Percentiles rank a stretch among this genome's conserved stretches.
Conservation (phyloP, 2,888 invertebrate species). For the Callyntrura guangdongensis region DNA sequence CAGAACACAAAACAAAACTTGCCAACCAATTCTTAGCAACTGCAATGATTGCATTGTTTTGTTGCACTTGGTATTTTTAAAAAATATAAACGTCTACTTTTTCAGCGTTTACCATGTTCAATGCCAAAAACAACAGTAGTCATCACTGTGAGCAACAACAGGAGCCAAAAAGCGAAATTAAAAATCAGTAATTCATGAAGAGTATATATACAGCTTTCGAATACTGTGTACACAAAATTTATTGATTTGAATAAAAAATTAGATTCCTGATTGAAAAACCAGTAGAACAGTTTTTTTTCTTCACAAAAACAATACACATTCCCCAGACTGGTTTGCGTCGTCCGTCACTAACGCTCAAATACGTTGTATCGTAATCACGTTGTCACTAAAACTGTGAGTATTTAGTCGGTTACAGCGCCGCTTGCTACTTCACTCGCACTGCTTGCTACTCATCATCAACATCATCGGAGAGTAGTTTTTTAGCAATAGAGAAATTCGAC, state of each 20-base stretch:
- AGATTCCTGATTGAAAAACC: no score
- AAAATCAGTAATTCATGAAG: constrained; percentile 10
- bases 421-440: no score
- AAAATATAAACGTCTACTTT: neutral
- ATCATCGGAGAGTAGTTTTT: no score
- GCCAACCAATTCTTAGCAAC: neutral
- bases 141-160: constrained; percentile 1
- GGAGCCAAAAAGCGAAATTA: constrained; percentile 17
- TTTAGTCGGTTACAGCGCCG: no score
- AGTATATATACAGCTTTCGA: neutral
- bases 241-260: no score
- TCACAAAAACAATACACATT: no score
- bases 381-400: no score
- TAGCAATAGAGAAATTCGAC: no score
- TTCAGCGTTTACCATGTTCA: constrained; percentile 1
- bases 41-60: neutral
- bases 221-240: neutral
- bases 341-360: no score
- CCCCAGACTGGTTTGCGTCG: no score
- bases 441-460: no score
- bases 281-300: neutral
- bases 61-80: neutral
- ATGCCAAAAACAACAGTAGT: constrained; percentile 41
- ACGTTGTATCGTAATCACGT: no score
- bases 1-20: neutral